A percentile compares a stretch with the other conserved stretches of the same genome.
Evolutionary conservation across 2,797 vertebrate species (phyloP).

Genomic region (Loris lydekkerianus): DNA sequence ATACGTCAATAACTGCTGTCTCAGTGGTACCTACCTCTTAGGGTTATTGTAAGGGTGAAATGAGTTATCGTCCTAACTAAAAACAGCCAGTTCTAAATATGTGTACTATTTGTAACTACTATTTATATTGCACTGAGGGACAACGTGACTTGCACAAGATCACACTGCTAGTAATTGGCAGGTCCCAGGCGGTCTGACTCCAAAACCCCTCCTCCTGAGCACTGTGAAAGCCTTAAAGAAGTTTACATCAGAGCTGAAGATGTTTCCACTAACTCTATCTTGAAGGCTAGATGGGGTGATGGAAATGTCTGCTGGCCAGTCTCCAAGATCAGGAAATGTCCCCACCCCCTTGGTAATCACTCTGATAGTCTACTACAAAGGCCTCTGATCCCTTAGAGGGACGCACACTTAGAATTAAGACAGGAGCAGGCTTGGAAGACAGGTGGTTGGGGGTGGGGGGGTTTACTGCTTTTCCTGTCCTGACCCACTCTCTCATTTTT

Average conservation of each 20-base stretch:
- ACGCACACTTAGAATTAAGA: not conserved
- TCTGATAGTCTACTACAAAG: not conserved
- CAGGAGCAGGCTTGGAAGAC: not conserved
- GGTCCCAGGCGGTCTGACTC: not conserved
- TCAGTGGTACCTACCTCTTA: not conserved
- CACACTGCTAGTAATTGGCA: constrained; percentile 39
- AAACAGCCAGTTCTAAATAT: not conserved
- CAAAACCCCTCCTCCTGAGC: not conserved
- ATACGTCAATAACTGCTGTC: constrained; percentile 23
- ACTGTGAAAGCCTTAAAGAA: not conserved
- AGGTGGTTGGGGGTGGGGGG: not conserved
- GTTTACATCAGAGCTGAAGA: not conserved
- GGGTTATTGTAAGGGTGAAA: not conserved
- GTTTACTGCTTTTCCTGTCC: not conserved
- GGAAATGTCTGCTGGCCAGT: not conserved
- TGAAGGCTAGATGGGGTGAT: not conserved
- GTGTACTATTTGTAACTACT: not conserved
- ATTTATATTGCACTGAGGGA: not conserved
- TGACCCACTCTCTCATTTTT: constrained; percentile 70
- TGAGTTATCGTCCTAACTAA: not conserved
- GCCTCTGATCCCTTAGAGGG: not conserved
- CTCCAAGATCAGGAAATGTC: not conserved
- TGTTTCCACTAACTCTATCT: not conserved
- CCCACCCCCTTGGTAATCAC: not conserved
- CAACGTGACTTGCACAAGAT: constrained; percentile 20